Base-by-base conservation (phyloP, 1,140 invertebrate genomes). In the Daktulosphaira vitifoliae region DNA sequence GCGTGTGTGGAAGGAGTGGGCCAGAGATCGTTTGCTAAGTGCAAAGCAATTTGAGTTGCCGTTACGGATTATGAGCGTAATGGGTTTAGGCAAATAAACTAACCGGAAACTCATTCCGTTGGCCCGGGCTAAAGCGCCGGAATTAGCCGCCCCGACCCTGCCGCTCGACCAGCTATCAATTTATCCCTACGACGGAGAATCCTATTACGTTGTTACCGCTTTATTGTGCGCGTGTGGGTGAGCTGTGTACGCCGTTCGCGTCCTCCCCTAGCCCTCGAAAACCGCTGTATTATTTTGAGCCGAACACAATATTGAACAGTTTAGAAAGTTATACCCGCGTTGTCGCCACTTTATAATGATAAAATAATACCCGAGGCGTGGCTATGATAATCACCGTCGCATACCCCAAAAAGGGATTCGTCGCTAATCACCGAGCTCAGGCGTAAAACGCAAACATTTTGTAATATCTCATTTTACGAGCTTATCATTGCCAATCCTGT, bases 71-170 rank as follows among this genome's bases (percentile, higher is more conserved):
- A 62, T 16, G 42, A 62, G 56, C 56, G 44, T 62, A 62, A 62
- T 62, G 56, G 56, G 56, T 22, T 62, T 62, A 62, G 56, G 56
- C 56, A 48, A 48, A 62, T 62, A 59, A 59, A 59, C 54, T 44
- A 62, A 62, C 56, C 56, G 56, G 56, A 62, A 62, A 62, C 56
- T 48, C 56, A 46, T 62, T 48, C 42, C 54, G 54, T 26, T 37
- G 53, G 53, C 54, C 54, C 54, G 42, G 54, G 16, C 54, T 59
- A 59, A 59, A 62, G 56, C 56, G 56, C 56, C 56, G 56, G 56
- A 62, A 62, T 62, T 62, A 62, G 46, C 56, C 38, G 44, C 56
- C 38, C 33, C 39, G 11, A 11, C 20, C 22, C 2, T 8, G 3
- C 38, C 38, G 1, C 20, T 22, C n/a, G 9, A 8, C 1, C 52